phyloP scores from a whole-genome alignment of 2,113 vertebrate species.

The Gymnogyps californianus region DNA sequence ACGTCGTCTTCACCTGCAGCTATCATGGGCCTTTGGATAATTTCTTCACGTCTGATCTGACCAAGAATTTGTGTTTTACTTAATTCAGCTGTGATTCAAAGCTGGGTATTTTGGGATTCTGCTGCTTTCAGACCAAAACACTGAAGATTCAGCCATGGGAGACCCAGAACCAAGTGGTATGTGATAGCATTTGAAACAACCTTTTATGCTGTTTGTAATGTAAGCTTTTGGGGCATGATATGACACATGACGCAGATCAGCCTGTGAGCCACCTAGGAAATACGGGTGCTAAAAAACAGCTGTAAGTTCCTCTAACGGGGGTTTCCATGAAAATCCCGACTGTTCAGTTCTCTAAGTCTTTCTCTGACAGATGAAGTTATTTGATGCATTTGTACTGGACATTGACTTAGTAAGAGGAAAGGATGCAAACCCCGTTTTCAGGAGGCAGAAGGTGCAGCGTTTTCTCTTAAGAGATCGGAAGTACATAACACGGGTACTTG shows the following conservation, averaged over 20 bases:
- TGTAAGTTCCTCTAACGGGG: neutral
- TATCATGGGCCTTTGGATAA: neutral
- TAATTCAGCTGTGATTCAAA: neutral
- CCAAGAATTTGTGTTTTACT: neutral
- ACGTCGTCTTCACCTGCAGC: neutral
- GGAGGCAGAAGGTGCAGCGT: neutral
- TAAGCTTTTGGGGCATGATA: neutral
- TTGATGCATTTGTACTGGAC: neutral
- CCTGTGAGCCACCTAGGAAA: neutral
- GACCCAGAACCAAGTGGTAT: neutral
- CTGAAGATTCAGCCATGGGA: neutral
- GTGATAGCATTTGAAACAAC: neutral
- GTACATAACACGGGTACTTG: neutral
- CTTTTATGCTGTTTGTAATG: fast-evolving
- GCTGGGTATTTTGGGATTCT: neutral
- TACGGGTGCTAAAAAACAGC: neutral
- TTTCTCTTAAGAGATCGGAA: neutral
- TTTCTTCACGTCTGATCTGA: neutral
- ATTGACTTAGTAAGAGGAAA: neutral
- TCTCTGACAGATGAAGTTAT: neutral
- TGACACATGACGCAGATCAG: neutral
- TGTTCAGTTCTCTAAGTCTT: neutral
- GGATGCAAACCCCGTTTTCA: neutral
- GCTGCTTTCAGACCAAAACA: neutral
- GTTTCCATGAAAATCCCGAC: neutral